Base-by-base conservation (phyloP, 1,140 invertebrate genomes). In the Aphidius ervi region DNA sequence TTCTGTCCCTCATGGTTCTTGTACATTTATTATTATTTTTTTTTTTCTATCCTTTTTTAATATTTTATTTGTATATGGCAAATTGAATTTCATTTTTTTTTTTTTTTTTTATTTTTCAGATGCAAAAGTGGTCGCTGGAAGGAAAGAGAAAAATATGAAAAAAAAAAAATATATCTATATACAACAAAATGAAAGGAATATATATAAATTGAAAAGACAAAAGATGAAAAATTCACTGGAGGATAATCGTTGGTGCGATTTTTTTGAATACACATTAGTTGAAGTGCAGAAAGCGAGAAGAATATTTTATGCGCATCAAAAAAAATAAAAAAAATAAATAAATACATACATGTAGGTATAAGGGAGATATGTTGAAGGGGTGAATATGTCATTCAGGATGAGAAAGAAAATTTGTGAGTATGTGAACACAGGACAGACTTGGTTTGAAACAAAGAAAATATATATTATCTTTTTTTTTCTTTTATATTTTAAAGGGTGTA, bases 191-290 rank as follows among this genome's bases (percentile, higher is more conserved):
- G 47, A 31, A 20, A 46, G 47, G 7, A 47, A 23, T n/a, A 54
- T 9, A 54, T 6, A 54, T 6, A 9, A 45, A 55, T n/a, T 10
- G 42, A 4, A 10, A 10, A 43, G 23, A 43, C 42, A 43, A 10
- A 43, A 43, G 42, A 43, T 43, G 42, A 43, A 43, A 43, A 45
- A n/a, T 31, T 16, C 10, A 42, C 42, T 43, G 43, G 45, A 53
- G 37, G 46, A 45, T 53, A 53, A 59, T 59, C 45, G 48, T 31
- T n/a, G 9, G 5, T 46, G 9, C 8, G 41, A 53, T 48, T 52
- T 59, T 59, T 45, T 39, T 45, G 9, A 59, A 52, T 59, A 31
- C 49, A 52, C 58, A 59, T 59, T 50, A 59, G 49, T 43, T 43
- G 52, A 42, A 59, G 58, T 59, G 58, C 41, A 42, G 42, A 43